A percentile compares a stretch with the other conserved stretches of the same genome.
These are phyloP conservation scores for Muscicapa comitata DNA, from an alignment of 2,797 vertebrate species.

Conservation along the genomic window DNA sequence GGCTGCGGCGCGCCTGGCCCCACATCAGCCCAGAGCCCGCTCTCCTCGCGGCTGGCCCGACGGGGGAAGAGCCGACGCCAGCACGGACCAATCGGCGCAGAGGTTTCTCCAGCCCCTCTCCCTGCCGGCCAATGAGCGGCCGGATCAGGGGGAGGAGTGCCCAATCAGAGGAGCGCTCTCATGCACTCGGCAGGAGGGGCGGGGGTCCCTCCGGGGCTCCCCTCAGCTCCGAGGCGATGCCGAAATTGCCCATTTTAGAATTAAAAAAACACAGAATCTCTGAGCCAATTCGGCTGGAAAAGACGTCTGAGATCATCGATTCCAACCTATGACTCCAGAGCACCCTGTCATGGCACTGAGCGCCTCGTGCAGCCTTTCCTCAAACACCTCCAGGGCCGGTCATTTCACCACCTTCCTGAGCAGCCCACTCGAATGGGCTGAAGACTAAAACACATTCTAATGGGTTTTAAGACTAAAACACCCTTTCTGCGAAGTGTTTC, in stretches of 20 bases:
- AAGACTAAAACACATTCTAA: too few relatives aligned
- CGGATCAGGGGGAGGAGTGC: not conserved
- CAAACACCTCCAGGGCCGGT: not conserved
- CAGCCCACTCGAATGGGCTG: not conserved
- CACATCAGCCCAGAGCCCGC: conserved; percentile 84
- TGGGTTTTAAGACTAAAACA: not conserved
- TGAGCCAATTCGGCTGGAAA: not conserved
- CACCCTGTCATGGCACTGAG: not conserved
- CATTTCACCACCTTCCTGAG: not conserved
- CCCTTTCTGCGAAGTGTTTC: too few relatives aligned
- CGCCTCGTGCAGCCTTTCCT: not conserved
- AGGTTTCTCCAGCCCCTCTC: not conserved
- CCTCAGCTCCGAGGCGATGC: not conserved
- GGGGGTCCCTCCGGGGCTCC: rapidly evolving
- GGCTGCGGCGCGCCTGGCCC: conserved; percentile 67
- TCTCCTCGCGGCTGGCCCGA: conserved; percentile 11
- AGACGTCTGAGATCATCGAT: not conserved
- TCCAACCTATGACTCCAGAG: not conserved
- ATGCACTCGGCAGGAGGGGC: not conserved
- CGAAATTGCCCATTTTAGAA: rapidly evolving
- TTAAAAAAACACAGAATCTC: not conserved
- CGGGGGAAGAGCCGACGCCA: not conserved
- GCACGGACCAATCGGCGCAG: not conserved
- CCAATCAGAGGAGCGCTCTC: conserved; percentile 4
- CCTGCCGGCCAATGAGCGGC: not conserved